These are phyloP conservation scores for Drosophila austrosaltans DNA, from an alignment of 2,888 invertebrate genomes.

Conservation along the genomic window DNA sequence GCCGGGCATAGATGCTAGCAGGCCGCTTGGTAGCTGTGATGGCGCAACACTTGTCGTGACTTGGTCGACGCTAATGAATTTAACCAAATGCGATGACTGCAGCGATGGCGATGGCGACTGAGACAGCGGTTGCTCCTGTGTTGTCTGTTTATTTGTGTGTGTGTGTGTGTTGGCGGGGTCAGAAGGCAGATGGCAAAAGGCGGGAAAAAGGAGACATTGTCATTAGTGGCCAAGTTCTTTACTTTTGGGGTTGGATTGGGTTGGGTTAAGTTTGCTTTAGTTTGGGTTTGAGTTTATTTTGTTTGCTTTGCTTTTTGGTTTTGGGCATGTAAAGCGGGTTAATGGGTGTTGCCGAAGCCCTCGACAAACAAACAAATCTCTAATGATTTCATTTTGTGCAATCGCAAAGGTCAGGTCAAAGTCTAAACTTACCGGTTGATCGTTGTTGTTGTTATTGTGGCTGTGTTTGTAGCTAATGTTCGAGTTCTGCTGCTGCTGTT, in stretches of 20 bases:
- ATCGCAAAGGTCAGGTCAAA: conserved; percentile 73
- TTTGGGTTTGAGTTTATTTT: conserved; percentile 19
- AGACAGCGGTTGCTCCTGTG: conserved; percentile 9
- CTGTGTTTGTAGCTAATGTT: conserved; percentile 36
- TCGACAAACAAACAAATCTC: conserved; percentile 21
- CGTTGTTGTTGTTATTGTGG: conserved; percentile 48
- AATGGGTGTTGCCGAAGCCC: conserved; percentile 67
- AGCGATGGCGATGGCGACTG: conserved; percentile 44
- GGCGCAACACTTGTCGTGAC: conserved; percentile 83
- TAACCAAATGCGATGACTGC: conserved; percentile 78
- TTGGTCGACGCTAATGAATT: conserved; percentile 83
- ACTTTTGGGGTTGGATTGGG: conserved; percentile 12
- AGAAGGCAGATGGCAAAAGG: conserved; percentile 38
- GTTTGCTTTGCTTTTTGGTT: conserved; percentile 30
- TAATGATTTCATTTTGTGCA: conserved; percentile 70
- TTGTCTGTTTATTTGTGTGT: not conserved
- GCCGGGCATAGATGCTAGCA: conserved; percentile 81
- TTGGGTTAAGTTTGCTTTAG: not conserved
- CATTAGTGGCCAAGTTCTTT: conserved; percentile 73
- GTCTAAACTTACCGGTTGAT: conserved; percentile 67
- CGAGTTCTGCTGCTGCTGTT: conserved; percentile 37
- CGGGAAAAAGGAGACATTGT: conserved; percentile 44
- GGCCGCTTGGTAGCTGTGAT: conserved; percentile 80
- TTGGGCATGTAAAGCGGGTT: conserved; percentile 73
- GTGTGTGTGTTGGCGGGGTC: conserved; percentile 31